Evolutionary conservation across 2,888 invertebrate species (phyloP).

Genomic region (Dicyrtomina minuta): DNA sequence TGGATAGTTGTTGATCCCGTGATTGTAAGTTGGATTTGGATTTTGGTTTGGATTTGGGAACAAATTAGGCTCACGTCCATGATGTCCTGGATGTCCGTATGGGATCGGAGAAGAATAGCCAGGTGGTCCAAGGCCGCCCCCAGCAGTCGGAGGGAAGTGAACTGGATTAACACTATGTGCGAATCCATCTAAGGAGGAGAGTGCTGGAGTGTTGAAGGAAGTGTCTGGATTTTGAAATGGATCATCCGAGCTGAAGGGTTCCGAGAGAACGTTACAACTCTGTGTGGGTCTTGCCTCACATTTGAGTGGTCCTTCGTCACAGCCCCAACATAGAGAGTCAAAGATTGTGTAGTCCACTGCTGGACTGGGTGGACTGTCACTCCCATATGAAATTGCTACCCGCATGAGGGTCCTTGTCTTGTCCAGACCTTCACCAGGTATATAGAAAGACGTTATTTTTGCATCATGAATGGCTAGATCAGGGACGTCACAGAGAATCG

Average conservation of each 20-base stretch:
- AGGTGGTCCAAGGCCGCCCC: slow-evolving; percentile 9
- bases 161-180: slow-evolving; percentile 49
- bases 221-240: slow-evolving; percentile 44
- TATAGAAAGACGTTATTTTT: slow-evolving; percentile 52
- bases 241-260: slow-evolving; percentile 50
- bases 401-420: slow-evolving; percentile 51
- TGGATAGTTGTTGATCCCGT: too few species aligned
- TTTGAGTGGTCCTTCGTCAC: slow-evolving; percentile 42
- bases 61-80: neutral
- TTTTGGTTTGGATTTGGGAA: too few species aligned
- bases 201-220: slow-evolving; percentile 43
- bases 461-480: slow-evolving; percentile 53
- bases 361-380: slow-evolving; percentile 43
- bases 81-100: neutral
- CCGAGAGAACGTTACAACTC: slow-evolving; percentile 52
- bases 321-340: slow-evolving; percentile 52
- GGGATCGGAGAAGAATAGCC: too few species aligned
- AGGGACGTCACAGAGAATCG: slow-evolving; percentile 51
- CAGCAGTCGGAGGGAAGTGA: slow-evolving; percentile 39
- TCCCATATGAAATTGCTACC: slow-evolving; percentile 48
- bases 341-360: slow-evolving; percentile 50
- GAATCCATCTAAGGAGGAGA: slow-evolving; percentile 33
- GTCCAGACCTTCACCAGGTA: slow-evolving; percentile 53
- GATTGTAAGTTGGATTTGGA: neutral
- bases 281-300: slow-evolving; percentile 50